Conservation (phyloP, 1,140 invertebrate genomes). For the Marisa cornuarietis region DNA sequence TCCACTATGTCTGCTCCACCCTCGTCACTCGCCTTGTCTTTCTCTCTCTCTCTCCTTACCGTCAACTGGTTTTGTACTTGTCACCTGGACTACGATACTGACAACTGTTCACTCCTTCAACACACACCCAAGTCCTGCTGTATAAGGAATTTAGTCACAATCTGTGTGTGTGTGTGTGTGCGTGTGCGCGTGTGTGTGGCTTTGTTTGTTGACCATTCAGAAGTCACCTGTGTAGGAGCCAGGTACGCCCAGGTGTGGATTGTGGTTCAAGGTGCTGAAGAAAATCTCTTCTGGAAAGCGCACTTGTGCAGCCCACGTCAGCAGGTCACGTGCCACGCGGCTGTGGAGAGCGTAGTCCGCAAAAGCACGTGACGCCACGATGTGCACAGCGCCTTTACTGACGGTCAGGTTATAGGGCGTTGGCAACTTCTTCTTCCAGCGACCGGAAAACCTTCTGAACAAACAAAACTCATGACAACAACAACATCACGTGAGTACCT, state of each 20-base stretch:
- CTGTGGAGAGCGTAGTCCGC: conserved; percentile 37
- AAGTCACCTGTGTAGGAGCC: conserved; percentile 27
- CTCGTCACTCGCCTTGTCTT: too few species aligned
- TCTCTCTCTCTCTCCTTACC: too few species aligned
- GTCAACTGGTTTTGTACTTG: background rate
- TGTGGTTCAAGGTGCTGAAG: conserved; percentile 40
- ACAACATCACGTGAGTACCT: too few species aligned
- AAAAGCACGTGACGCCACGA: conserved; percentile 35
- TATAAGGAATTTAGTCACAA: background rate
- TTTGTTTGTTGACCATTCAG: background rate
- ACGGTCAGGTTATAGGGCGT: conserved; percentile 20
- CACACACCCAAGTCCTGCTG: background rate
- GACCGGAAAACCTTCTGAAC: background rate
- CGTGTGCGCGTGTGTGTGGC: background rate
- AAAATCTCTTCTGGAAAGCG: conserved; percentile 47
- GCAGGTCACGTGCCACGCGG: conserved; percentile 29
- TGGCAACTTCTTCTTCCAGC: background rate
- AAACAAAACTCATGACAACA: too few species aligned
- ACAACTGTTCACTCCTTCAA: background rate
- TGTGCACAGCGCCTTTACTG: conserved; percentile 43
- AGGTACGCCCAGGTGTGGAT: conserved; percentile 29
- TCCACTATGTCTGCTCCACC: too few species aligned
- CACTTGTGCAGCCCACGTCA: conserved; percentile 41
- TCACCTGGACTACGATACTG: too few species aligned
- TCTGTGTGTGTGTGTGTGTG: background rate